Conservation (phyloP, 2,113 vertebrate genomes). For the Oreochromis niloticus region DNA sequence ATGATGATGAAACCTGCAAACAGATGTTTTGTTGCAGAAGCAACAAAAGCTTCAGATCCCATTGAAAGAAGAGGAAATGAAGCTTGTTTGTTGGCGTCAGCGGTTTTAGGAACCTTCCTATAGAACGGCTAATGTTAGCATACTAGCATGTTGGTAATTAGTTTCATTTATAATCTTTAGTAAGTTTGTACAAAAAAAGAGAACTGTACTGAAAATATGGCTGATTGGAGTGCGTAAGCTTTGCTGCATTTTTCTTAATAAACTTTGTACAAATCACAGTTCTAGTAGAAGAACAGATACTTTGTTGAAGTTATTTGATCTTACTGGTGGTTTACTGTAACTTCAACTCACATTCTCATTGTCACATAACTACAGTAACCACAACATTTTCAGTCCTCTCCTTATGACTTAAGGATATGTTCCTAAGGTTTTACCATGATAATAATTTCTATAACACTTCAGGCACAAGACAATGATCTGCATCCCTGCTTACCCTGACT, state of each 20-base stretch:
- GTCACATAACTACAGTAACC: no score
- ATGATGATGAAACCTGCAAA: neutral
- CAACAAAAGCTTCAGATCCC: neutral
- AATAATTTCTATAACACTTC: no score
- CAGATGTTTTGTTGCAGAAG: neutral
- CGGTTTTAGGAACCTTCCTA: neutral
- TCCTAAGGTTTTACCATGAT: no score
- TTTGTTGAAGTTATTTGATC: neutral
- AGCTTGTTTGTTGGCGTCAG: neutral
- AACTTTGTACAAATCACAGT: neutral
- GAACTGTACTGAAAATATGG: neutral
- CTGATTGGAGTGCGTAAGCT: fast-evolving
- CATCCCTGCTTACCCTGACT: no score
- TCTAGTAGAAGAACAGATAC: neutral
- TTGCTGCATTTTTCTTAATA: neutral
- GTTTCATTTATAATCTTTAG: neutral
- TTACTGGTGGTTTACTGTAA: no score
- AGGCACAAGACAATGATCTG: no score
- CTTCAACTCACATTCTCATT: neutral
- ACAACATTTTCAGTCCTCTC: no score
- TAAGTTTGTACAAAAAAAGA: neutral
- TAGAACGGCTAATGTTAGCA: neutral
- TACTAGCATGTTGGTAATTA: neutral
- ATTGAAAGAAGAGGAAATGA: neutral
- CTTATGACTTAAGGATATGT: no score